Base-by-base conservation (phyloP, 2,888 invertebrate species). In the Drosophila prolongata region DNA sequence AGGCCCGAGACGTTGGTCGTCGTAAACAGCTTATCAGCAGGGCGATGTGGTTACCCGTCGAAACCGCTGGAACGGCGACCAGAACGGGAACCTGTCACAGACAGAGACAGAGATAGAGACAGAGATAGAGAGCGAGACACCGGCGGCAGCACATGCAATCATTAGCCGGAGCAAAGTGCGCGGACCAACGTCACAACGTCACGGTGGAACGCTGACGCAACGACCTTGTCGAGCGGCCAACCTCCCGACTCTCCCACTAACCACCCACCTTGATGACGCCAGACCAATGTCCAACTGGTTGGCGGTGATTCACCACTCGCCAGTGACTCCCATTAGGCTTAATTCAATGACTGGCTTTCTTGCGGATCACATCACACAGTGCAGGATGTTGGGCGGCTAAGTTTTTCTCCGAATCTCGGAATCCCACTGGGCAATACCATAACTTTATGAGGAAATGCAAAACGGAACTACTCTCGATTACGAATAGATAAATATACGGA, bases 21-120 rank as follows among this genome's bases (percentile, higher is more conserved):
- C 30, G 55, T 44, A 40, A 60, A 53, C 52, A 46, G 49, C 78
- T 86, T 88, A 83, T 87, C 82, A 77, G 76, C 38, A 30, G 19
- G 19, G 14, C 37, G 24, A 40, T 42, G 43, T 52, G 65, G 49
- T 65, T 65, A 65, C 37, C 65, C 65, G 65, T 65, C 44, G 65
- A 65, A 65, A 34, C 4, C 65, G 44, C 65, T 65, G 65, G 65
- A 66, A 55, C 30, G 43, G 50, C 37, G 13, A n/a, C 30, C 44
- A 27, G 67, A 30, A 10, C 37, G 54, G 46, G 34, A 67, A 66
- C 65, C 65, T 46, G 62, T 64, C 62, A 34, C 13, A 46, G 60
- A 44, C 43, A 19, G 27, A 10, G 34, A 13, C 57, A 19, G 35
- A 43, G 60, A 43, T 58, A 19, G 27, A 10, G 24, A 13, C 57